Base-by-base conservation (phyloP, 2,113 vertebrate genomes). In the Baryphthengus martii region DNA sequence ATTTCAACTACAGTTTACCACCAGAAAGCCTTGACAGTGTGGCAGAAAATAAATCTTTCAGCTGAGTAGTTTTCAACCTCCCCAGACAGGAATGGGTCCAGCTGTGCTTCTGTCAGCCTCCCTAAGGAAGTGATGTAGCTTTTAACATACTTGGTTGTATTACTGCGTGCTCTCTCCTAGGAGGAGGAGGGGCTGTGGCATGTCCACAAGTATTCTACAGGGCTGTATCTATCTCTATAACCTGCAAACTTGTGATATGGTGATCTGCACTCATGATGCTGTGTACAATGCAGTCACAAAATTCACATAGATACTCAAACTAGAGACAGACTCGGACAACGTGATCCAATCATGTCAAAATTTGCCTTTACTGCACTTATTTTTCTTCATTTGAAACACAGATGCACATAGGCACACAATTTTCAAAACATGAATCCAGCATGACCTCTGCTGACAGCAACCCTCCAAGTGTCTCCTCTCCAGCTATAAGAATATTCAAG, bases 361-460 rank as follows among this genome's bases (percentile, higher is more conserved):
- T 21, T 4, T 55, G 15, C 33, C 31, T 53, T 83, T 40, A 53
- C 37, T 55, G 45, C 24, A 65, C 58, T 59, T 55, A 50, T 19
- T 88, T 55, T 42, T 65, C 53, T 74, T 66, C 14, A 26, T 61
- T 73, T 33, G 25, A 68, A 87, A 91, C 52, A 74, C 11, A 66
- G 21, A 85, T 20, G 25, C 29, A 85, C 24, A 19, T 5, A 85
- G 17, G 10, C 45, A 70, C 24, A 39, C 24, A 53, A 2, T 17
- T 16, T 88, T 80, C 25, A 81, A 72, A 77, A 77, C 29, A 26
- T 7, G 71, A 94, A 84, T 49, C 35, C 40, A 84, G 79, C 13
- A 17, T 77, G 75, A 93, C 53, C 53, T 90, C 45, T 76, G 63
- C 71, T 83, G 74, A 89, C 53, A 94, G 75, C 71, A 93, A 65